Base-by-base conservation (phyloP, 2,888 invertebrate species). In the Miltochrista miniata region DNA sequence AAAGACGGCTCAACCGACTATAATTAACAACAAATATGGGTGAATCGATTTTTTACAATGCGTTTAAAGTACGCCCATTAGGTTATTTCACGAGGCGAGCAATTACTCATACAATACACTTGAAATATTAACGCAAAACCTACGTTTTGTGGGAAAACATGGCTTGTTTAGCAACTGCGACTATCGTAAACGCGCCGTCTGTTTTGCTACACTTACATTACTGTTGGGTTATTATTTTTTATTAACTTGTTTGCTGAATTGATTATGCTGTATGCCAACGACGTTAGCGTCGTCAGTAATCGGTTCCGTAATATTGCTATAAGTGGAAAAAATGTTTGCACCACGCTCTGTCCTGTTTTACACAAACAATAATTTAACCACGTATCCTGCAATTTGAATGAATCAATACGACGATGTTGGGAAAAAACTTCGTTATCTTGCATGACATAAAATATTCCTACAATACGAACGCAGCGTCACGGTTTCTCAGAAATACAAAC, bases 21-120 rank as follows among this genome's bases (percentile, higher is more conserved):
- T 91, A 90, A 91, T 91, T 90, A 90, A 90, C 90, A 89, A 90
- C 90, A 90, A 90, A 91, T 91, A 88, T 90, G 90, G 88, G 88
- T 84, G 83, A 88, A 90, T 90, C 89, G 90, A 90, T 89, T 87
- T 85, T 5, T 84, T 75, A 68, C 65, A 64, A 58, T 69, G 69
- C 62, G 71, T 63, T 74, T 63, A 64, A 72, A 79, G 80, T 76
- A 74, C 81, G 79, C 76, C 82, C 79, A 81, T 85, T 83, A 81
- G 76, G 80, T 81, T 82, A 81, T 78, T 79, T 81, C 68, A 80
- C 81, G 73, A 72, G 71, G 78, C 79, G 79, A 80, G 81, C 87
- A 87, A 88, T 90, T 85, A 87, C 87, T 77, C 76, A 78, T 79
- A 85, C 82, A 83, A 81, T 81, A 77, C 79, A 76, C 75, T 79